phyloP scores from a whole-genome alignment of 2,113 vertebrate species.

The Phaetusa simplex region DNA sequence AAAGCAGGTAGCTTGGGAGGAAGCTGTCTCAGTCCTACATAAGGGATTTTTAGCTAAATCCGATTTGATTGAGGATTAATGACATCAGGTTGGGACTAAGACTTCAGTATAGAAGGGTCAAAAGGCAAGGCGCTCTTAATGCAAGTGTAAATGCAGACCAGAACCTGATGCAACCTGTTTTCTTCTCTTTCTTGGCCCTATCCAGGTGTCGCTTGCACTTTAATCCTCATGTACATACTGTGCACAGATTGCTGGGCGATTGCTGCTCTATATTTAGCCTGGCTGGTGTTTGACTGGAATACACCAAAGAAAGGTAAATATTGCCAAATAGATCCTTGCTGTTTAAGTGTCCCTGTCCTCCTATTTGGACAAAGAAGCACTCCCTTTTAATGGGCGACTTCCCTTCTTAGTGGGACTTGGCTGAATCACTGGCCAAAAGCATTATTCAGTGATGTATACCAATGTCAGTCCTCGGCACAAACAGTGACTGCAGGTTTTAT shows the following conservation, averaged over 20 bases:
- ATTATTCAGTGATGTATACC: background rate
- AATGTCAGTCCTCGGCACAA: background rate
- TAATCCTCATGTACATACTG: conserved; percentile 88
- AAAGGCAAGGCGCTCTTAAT: background rate
- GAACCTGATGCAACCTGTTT: background rate
- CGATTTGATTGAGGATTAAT: background rate
- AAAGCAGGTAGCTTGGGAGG: background rate
- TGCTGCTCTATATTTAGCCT: conserved; percentile 87
- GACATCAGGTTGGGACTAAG: background rate
- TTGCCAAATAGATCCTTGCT: background rate
- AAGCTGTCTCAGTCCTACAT: background rate
- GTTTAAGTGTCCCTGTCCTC: background rate
- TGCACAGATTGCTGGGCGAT: conserved; percentile 94
- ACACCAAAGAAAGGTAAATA: conserved; percentile 91
- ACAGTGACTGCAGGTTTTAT: background rate
- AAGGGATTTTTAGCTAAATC: background rate
- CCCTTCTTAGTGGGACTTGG: background rate
- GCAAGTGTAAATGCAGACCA: background rate
- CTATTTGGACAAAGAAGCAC: background rate
- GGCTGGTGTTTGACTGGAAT: conserved; percentile 97
- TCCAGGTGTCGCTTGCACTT: conserved; percentile 82
- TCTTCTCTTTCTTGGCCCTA: background rate
- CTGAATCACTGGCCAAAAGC: background rate
- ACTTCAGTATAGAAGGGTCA: background rate
- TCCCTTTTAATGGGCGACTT: background rate